Base-by-base conservation (phyloP, 2,797 vertebrate species). In the Ctenopoma multispine region DNA sequence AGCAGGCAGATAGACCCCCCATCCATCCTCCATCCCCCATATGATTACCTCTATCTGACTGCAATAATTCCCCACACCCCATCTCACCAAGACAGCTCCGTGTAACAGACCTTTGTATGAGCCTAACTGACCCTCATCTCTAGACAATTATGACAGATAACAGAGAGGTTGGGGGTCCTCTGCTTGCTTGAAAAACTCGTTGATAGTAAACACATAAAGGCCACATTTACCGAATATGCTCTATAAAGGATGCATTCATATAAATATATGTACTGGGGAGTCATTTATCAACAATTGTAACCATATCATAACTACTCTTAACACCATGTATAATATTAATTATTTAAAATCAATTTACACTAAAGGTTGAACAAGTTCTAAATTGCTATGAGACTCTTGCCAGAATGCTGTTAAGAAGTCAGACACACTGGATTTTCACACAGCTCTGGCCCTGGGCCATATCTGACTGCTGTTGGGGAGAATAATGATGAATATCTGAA, bases 401-500 rank as follows among this genome's bases (percentile, higher is more conserved):
- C 75, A 82, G 58, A 53, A 43, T 57, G 67, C 61, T 74, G 75
- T 63, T 53, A 69, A 80, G 69, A 58, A 75, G 80, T 60, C 53
- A 79, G 58, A 29, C 8, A 49, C 70, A 75, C 79, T 73, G 77
- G 74, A 73, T 81, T 80, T 64, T 75, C 74, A 67, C 49, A 81
- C 69, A 62, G 50, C 40, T n/a, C 50, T 90, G 90, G 90, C 88
- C 21, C 54, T 4, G 10, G 41, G 88, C 87, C 90, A 86, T 75
- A 82, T 88, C 76, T 43, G 64, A 85, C 91, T 72, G 88, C 90
- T 90, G 87, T 85, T 91, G 51, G 69, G 67, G 72, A 75, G 84
- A 88, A 89, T 87, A 87, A 89, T 89, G 85, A 92, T 79, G 83
- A 87, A 88, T 81, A 85, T 87, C 47, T 29, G 68, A 81, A 67